These are phyloP conservation scores for Zaprionus camerounensis DNA, from an alignment of 1,140 invertebrate species.

Conservation along the genomic window DNA sequence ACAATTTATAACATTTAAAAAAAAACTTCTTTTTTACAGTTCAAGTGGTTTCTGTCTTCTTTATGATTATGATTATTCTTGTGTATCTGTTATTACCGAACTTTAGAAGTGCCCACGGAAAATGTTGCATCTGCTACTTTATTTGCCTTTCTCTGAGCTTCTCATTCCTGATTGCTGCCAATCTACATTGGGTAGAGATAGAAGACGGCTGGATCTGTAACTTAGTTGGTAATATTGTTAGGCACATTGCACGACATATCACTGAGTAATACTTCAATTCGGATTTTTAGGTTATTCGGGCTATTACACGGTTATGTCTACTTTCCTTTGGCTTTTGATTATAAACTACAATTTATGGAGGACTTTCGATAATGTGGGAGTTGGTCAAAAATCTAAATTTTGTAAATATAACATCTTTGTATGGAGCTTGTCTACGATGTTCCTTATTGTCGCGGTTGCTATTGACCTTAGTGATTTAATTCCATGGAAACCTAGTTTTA, in stretches of 20 bases:
- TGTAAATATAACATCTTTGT: constrained; percentile 88
- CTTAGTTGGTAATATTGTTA: constrained; percentile 22
- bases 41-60: constrained; percentile 88
- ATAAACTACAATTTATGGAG: constrained; percentile 91
- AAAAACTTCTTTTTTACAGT: constrained; percentile 73
- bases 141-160: constrained; percentile 87
- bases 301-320: constrained; percentile 89
- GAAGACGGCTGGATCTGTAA: constrained; percentile 70
- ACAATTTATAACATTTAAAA: too few relatives aligned
- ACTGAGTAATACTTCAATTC: background rate
- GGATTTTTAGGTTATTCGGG: constrained; percentile 85
- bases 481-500: constrained; percentile 85
- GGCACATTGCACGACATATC: background rate
- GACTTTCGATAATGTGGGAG: constrained; percentile 85
- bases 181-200: background rate
- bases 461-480: background rate
- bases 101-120: constrained; percentile 88
- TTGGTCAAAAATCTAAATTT: constrained; percentile 84
- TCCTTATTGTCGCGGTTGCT: constrained; percentile 81
- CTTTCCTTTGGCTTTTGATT: constrained; percentile 91
- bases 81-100: constrained; percentile 89
- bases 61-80: constrained; percentile 87
- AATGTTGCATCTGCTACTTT: constrained; percentile 89
- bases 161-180: constrained; percentile 83
- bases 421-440: constrained; percentile 86